These are phyloP conservation scores for Littorina saxatilis DNA, from an alignment of 1,140 invertebrate genomes.

Conservation along the genomic window DNA sequence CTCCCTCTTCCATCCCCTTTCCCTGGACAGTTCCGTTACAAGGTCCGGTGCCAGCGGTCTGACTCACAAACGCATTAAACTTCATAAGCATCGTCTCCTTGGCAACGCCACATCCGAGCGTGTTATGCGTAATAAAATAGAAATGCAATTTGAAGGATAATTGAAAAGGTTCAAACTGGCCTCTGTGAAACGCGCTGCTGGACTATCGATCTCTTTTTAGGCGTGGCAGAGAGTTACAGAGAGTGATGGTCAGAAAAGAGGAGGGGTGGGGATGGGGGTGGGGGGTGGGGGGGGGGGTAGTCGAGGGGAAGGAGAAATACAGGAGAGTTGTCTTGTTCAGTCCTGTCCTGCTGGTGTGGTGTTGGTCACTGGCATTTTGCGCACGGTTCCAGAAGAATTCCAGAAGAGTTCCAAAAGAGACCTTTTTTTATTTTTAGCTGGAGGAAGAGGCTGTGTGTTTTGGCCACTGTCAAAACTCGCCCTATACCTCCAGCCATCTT, in stretches of 20 bases:
- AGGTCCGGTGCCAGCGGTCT: constrained; percentile 23
- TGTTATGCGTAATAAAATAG: constrained; percentile 59
- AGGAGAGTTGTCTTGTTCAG: background rate
- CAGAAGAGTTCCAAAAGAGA: too few relatives aligned
- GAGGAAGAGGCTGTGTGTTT: too few relatives aligned
- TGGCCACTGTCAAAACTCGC: too few relatives aligned
- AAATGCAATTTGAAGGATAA: constrained; percentile 58
- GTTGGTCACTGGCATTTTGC: background rate
- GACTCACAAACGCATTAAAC: constrained; percentile 49
- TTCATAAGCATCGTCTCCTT: constrained; percentile 55
- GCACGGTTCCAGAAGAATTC: too few relatives aligned
- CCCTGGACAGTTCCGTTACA: background rate
- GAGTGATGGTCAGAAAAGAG: background rate
- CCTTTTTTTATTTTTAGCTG: too few relatives aligned
- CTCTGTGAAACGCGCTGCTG: constrained; percentile 49
- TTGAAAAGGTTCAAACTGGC: constrained; percentile 53
- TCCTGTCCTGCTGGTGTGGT: background rate
- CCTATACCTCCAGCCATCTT: too few relatives aligned
- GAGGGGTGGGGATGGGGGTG: background rate
- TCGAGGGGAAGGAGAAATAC: too few relatives aligned
- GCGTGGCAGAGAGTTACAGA: background rate
- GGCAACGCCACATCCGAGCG: constrained; percentile 50
- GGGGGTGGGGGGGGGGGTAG: too few relatives aligned
- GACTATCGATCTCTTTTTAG: constrained; percentile 38
- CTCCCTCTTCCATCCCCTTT: background rate